Evolutionary conservation across 2,888 invertebrate species (phyloP).

Genomic region (Carpatolechia fugitivella): DNA sequence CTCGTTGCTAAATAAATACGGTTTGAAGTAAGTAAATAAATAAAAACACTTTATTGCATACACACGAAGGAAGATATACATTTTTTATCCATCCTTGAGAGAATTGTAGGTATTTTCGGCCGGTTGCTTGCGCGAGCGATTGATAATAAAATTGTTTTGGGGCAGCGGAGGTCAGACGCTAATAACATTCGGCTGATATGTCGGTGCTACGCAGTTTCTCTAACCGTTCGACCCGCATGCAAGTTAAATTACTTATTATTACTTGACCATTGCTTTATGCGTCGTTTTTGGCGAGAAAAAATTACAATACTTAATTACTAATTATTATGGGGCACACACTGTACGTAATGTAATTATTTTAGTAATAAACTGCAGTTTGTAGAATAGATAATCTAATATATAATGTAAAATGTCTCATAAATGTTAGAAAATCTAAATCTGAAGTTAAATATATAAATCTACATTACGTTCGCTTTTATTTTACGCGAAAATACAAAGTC

Average conservation of each 20-base stretch:
- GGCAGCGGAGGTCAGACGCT: slow-evolving; percentile 9
- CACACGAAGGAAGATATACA: neutral
- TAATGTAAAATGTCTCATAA: no score
- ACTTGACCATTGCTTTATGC: neutral
- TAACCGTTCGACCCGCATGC: neutral
- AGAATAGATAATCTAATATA: no score
- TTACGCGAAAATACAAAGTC: no score
- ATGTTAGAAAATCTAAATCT: no score
- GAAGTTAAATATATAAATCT: no score
- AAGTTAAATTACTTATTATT: neutral
- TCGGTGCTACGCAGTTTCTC: neutral
- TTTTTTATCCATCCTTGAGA: neutral
- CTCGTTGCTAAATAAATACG: no score
- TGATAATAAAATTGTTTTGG: slow-evolving; percentile 14
- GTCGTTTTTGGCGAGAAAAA: neutral
- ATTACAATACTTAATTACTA: no score
- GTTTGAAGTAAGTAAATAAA: no score
- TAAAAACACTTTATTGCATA: neutral
- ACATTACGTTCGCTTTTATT: no score
- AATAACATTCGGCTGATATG: neutral
- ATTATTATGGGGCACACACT: no score
- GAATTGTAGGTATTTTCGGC: slow-evolving; percentile 10
- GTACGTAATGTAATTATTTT: no score
- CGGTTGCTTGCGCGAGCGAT: slow-evolving; percentile 10
- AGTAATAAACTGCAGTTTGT: no score